Evolutionary conservation across 2,888 invertebrate species (phyloP), one percentile per base, ranked within the genome.

Genomic region (Leptarthrus brevirostris): DNA sequence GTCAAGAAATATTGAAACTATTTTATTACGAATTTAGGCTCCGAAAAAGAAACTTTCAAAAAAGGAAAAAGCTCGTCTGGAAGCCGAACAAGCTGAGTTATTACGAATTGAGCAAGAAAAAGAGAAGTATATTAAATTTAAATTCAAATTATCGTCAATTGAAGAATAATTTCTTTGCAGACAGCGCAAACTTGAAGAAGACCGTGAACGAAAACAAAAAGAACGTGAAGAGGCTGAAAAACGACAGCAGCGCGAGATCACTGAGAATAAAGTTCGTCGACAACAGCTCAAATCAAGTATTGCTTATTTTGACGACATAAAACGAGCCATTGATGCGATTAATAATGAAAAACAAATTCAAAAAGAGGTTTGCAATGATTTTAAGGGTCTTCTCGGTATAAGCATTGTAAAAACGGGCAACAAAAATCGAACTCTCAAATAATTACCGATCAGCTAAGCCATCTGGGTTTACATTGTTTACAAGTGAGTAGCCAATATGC

Each of bases 1-100:
- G n/a, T n/a, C n/a, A n/a, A n/a, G n/a, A n/a, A n/a, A n/a, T n/a
- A n/a, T n/a, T n/a, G n/a, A n/a, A n/a, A n/a, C n/a, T n/a, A n/a
- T n/a, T n/a, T n/a, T n/a, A n/a, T n/a, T n/a, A n/a, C n/a, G n/a
- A n/a, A 14, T 47, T 47, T 52, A 64, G 64, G 64, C 44, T 16
- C 82, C 82, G 3, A 86, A 85, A 77, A 86, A 86, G 80, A 86
- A 86, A 78, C 79, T 86, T 3, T 82, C 85, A 1, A 86, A 86
- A 78, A 86, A 85, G 78, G 85, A 86, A 74, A 84, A 83, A 79
- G 83, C 83, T 0, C 81, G 83, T 4, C 76, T 85, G 3, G 86
- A 86, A 78, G 84, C 84, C 20, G 85, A 86, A 76, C 83, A 83
- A 75, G 84, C 84, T 5, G 86, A 86, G 76, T 74, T 85, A 61